Evolutionary conservation across 2,797 vertebrate species (phyloP), one percentile per base, ranked within the genome.

Genomic region (Allobates femoralis): DNA sequence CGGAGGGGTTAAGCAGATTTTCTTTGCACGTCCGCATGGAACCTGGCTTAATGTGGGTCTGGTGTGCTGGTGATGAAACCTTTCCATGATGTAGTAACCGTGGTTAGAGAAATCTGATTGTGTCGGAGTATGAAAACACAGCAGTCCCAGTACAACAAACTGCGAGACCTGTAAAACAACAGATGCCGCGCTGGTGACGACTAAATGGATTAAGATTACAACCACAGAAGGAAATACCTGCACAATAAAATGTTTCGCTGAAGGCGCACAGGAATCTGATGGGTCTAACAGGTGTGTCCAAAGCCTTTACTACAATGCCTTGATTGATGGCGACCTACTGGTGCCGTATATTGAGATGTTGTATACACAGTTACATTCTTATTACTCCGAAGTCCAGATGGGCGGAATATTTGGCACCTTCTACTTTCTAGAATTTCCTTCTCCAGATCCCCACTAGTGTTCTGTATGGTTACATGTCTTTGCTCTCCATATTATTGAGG

Each of bases 161-260:
- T 86, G 51, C 79, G 62, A 77, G 73, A 58, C 56, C 81, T 62
- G 80, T 87, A 87, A 84, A 87, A 79, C 86, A 84, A 84, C 86
- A 87, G 75, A 87, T 84, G 86, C 81, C 69, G 53, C 81, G 23
- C 37, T 34, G 75, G 81, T 84, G 86, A 84, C 75, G 86, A 87
- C 46, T 84, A 77, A 87, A 53, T 28, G 76, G 86, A 87, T 84
- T 87, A 84, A 60, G 53, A 73, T 87, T 79, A 74, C 76, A 84
- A 79, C 86, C 81, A 87, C 86, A 80, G 66, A 71, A 84, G 86
- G 86, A 87, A 84, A 87, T 87, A 87, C 86, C 81, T 84, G 86
- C 79, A 79, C 26, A 73, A 64, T 87, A 84, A 87, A 84, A 87
- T 34, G 37, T 79, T 64, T 53, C 28, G 32, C 53, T 87, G 56